Conservation (phyloP, 2,888 invertebrate species). For the Eupithecia pulchellata region DNA sequence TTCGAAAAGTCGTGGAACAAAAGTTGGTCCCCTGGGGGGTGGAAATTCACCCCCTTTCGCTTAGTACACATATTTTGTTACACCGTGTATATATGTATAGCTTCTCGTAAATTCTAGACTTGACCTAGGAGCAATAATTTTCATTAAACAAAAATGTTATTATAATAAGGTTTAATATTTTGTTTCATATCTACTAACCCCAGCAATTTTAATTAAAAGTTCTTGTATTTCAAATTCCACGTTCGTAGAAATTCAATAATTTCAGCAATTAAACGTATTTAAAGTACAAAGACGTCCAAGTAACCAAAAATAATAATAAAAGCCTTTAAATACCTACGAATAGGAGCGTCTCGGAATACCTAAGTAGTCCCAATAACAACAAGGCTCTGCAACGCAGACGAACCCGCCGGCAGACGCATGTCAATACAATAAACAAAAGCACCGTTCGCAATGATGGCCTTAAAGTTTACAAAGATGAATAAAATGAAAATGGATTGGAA, state of each 20-base stretch:
- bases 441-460: not conserved
- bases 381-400: not conserved
- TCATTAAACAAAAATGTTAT: not conserved
- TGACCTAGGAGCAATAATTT: not conserved
- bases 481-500: not conserved
- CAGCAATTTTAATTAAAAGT: not conserved
- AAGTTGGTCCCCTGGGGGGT: too few relatives aligned
- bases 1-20: too few relatives aligned
- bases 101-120: too few relatives aligned
- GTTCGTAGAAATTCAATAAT: not conserved
- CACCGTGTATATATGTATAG: too few relatives aligned
- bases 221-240: not conserved
- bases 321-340: too few relatives aligned
- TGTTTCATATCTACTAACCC: not conserved
- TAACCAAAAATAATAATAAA: not conserved
- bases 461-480: not conserved
- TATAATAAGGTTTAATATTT: not conserved
- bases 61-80: too few relatives aligned
- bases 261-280: not conserved
- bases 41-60: too few relatives aligned
- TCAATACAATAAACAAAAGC: not conserved
- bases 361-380: not conserved
- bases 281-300: not conserved
- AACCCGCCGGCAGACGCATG: not conserved
- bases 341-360: too few relatives aligned